Evolutionary conservation across 2,888 invertebrate species (phyloP).

Genomic region (Platycheirus rosarum): DNA sequence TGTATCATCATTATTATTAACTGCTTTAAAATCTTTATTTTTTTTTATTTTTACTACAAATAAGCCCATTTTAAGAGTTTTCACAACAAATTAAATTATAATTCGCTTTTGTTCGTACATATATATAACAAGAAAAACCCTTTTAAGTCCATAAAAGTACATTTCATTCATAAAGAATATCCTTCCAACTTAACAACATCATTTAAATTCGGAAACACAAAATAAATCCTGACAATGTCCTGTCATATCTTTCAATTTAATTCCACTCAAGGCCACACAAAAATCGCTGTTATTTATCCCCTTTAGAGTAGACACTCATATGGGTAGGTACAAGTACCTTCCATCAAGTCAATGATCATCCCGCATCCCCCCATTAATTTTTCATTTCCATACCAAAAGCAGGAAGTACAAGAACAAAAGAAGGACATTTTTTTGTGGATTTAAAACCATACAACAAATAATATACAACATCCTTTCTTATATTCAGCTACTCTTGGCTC

Average conservation of each 20-base stretch:
- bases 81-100: too few relatives aligned
- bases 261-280: conserved; percentile 30
- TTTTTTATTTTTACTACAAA: too few relatives aligned
- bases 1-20: too few relatives aligned
- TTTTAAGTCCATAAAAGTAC: not conserved
- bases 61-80: too few relatives aligned
- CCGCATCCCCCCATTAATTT: conserved; percentile 27
- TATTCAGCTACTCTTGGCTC: not conserved
- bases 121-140: too few relatives aligned
- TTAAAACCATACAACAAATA: conserved; percentile 26
- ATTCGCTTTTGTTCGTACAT: too few relatives aligned
- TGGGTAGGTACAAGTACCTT: not conserved
- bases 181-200: conserved; percentile 6
- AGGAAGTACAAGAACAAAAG: conserved; percentile 32
- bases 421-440: conserved; percentile 42
- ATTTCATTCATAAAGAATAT: not conserved
- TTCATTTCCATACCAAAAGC: conserved; percentile 35
- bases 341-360: conserved; percentile 43
- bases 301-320: not conserved
- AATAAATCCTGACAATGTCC: conserved; percentile 15
- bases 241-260: conserved; percentile 31
- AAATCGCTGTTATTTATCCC: conserved; percentile 47
- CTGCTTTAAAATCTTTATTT: too few relatives aligned
- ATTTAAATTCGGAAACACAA: conserved; percentile 19
- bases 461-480: conserved; percentile 7